Evolutionary conservation across 2,888 invertebrate species (phyloP).

Genomic region (Himalopsyche japonica): DNA sequence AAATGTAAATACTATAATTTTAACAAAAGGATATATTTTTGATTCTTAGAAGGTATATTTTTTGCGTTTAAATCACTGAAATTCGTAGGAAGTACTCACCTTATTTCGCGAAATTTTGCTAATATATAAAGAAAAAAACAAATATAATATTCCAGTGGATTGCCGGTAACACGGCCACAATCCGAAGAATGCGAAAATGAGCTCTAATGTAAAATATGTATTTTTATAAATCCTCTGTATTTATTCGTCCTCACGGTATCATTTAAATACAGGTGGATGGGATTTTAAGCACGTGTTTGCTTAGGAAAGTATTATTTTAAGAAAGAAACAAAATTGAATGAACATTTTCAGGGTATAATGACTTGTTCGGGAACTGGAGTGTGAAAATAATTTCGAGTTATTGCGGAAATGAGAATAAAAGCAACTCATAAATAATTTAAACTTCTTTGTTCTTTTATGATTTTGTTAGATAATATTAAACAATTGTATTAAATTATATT

Average conservation of each 20-base stretch:
- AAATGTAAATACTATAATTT: too few species aligned
- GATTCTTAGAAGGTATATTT: too few species aligned
- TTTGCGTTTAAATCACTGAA: too few species aligned
- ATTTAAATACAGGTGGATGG: slow-evolving; percentile 19
- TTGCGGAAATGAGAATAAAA: not conserved
- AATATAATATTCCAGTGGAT: not conserved
- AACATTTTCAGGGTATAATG: not conserved
- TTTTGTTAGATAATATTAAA: not conserved
- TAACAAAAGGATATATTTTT: too few species aligned
- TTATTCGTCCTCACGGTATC: slow-evolving; percentile 23
- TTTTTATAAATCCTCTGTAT: slow-evolving; percentile 13
- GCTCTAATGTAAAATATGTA: not conserved
- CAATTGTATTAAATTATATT: not conserved
- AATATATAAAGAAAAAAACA: too few species aligned
- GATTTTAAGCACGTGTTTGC: not conserved
- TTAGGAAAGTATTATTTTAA: slow-evolving; percentile 1
- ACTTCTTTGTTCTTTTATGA: not conserved
- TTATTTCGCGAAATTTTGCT: too few species aligned
- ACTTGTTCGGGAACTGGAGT: not conserved
- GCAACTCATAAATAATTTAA: not conserved
- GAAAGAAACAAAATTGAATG: slow-evolving; percentile 1
- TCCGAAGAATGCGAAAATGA: slow-evolving; percentile 4
- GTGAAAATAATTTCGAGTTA: slow-evolving; percentile 1
- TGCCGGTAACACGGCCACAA: not conserved
- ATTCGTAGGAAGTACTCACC: too few species aligned